phyloP scores from a whole-genome alignment of 2,888 invertebrate genomes.

The Idaea dimidiata region DNA sequence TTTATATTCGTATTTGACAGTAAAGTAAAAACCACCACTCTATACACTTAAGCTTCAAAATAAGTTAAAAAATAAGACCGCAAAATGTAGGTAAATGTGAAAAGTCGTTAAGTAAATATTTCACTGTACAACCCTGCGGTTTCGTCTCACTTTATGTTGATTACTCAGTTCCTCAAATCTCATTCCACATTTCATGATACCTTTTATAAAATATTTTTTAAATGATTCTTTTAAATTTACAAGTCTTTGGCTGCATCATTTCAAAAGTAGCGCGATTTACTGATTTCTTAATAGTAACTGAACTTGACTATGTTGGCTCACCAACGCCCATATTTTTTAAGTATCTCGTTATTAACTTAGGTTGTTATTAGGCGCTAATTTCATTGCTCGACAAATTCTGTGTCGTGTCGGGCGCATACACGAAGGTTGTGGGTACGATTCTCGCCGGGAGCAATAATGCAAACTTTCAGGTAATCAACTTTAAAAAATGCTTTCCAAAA shows the following conservation, averaged over 20 bases:
- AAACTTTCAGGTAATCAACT: too few relatives aligned
- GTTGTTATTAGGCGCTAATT: too few relatives aligned
- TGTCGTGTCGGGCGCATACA: too few relatives aligned
- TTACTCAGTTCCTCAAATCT: conserved; percentile 11
- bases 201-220: conserved; percentile 13
- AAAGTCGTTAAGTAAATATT: conserved; percentile 4
- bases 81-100: conserved; percentile 3
- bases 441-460: conserved; percentile 2
- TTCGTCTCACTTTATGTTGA: conserved; percentile 9
- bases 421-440: conserved; percentile 5
- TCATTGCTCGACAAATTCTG: too few relatives aligned
- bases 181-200: conserved; percentile 6
- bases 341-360: too few relatives aligned
- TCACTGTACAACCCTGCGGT: conserved; percentile 11
- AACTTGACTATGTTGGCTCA: too few relatives aligned
- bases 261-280: conserved; percentile 9
- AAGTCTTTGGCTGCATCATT: conserved; percentile 4
- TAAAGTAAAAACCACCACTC: too few relatives aligned
- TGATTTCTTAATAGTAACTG: too few relatives aligned
- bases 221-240: conserved; percentile 13
- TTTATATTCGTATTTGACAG: too few relatives aligned
- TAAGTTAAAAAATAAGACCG: conserved; percentile 5
- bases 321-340: too few relatives aligned
- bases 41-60: neutral
- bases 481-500: too few relatives aligned